Base-by-base conservation (phyloP, 1,140 invertebrate genomes). In the Drosophila insularis region DNA sequence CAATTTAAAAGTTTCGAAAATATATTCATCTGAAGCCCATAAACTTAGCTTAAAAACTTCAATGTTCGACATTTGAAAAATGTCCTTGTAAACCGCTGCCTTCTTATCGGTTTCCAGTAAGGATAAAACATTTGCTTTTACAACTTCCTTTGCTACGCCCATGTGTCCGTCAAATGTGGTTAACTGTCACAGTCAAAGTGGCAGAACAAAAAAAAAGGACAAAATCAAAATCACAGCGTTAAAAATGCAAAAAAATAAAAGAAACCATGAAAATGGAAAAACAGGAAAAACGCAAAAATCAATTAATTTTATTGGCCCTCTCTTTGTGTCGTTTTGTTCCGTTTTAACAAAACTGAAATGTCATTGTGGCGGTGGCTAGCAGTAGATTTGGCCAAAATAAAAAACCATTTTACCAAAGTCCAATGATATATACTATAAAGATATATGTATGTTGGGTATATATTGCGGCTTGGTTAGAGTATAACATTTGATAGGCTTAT, bases 281-380 rank as follows among this genome's bases (percentile, higher is more conserved):
- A 50, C 17, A 21, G 43, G 43, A 50, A 50, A 50, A 50, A 50
- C 82, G 78, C 68, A 76, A 82, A 82, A 86, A 87, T 87, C 82
- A 86, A 86, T 86, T 86, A 86, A 89, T 86, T 86, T 86, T 86
- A 87, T 86, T 86, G 82, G 82, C 50, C 53, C 50, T 39, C 43
- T 37, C 35, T 11, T 1, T 37, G 10, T 37, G 10, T 37, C 35
- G 35, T 50, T 37, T 8, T 32, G 43, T 64, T 21, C 53, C 70
- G 58, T 50, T 75, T 31, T 43, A 53, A 64, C 63, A 85, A 80
- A 77, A 74, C 68, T 68, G 81, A 86, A 87, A 78, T 87, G 71
- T 81, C 82, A 76, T 86, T 87, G 82, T 68, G 84, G 71, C 71
- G 69, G 43, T 50, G 17, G 17, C 43, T 11, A 50, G 7, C 7